A percentile compares a stretch with the other conserved stretches of the same genome.
phyloP scores from a whole-genome alignment of 2,113 vertebrate species.

The Phainopepla nitens region DNA sequence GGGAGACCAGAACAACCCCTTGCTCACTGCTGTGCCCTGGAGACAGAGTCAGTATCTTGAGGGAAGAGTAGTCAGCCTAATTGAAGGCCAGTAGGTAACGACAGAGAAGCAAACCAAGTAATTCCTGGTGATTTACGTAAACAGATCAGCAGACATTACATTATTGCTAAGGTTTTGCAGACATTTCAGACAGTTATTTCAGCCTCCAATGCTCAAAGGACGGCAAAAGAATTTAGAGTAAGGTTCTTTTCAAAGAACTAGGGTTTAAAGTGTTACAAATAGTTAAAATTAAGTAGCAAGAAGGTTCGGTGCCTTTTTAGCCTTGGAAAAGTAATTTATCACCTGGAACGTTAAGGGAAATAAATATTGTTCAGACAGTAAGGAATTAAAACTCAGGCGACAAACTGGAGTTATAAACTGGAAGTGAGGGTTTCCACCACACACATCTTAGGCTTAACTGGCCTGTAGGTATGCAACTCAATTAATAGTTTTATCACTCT shows the following conservation, averaged over 20 bases:
- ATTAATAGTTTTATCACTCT: constrained; percentile 7
- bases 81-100: background rate
- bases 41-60: background rate
- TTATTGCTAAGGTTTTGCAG: background rate
- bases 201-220: background rate
- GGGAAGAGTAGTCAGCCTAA: background rate
- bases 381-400: background rate
- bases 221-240: background rate
- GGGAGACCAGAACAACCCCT: background rate
- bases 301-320: background rate
- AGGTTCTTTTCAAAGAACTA: background rate
- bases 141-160: background rate
- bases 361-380: background rate
- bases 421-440: background rate
- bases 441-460: background rate
- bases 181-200: background rate
- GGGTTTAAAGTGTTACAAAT: background rate
- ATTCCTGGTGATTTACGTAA: background rate
- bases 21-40: background rate
- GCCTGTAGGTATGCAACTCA: background rate
- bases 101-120: background rate
- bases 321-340: background rate
- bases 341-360: background rate
- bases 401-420: background rate
- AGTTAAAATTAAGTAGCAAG: background rate